These are phyloP conservation scores for Saturnia pavonia DNA, from an alignment of 2,888 invertebrate species.

Conservation along the genomic window DNA sequence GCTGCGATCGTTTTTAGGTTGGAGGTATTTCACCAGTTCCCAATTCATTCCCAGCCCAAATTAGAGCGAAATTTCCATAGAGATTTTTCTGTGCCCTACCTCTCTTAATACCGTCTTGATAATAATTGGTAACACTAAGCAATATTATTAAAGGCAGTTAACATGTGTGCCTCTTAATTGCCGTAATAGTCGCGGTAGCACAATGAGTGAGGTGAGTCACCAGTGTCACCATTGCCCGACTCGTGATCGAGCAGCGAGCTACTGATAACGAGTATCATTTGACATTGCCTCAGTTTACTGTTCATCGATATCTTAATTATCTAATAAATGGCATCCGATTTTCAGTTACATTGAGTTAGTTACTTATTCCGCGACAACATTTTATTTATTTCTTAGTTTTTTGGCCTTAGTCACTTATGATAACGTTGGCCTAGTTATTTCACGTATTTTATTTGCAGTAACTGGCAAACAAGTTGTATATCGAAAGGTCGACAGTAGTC, in stretches of 20 bases:
- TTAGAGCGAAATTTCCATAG: too few relatives aligned
- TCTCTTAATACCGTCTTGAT: too few relatives aligned
- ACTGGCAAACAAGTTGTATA: too few relatives aligned
- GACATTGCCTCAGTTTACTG: background rate
- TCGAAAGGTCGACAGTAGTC: too few relatives aligned
- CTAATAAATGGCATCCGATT: background rate
- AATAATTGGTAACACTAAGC: background rate
- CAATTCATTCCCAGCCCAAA: too few relatives aligned
- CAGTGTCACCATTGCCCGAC: background rate
- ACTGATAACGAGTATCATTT: background rate
- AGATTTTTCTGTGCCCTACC: too few relatives aligned
- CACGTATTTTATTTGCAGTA: too few relatives aligned
- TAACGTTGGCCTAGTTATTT: too few relatives aligned
- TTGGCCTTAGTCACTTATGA: too few relatives aligned
- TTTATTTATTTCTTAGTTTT: too few relatives aligned
- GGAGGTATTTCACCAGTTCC: too few relatives aligned
- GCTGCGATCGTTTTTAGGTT: too few relatives aligned
- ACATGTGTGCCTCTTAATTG: conserved; percentile 38
- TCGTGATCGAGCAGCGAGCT: background rate
- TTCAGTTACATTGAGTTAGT: background rate
- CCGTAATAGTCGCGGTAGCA: conserved; percentile 33
- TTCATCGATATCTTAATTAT: background rate
- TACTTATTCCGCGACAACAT: background rate
- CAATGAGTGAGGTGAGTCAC: conserved; percentile 13
- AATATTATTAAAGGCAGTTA: conserved; percentile 35